These are phyloP conservation scores for Drosophila simulans DNA, from an alignment of 1,140 invertebrate genomes.

Conservation along the genomic window DNA sequence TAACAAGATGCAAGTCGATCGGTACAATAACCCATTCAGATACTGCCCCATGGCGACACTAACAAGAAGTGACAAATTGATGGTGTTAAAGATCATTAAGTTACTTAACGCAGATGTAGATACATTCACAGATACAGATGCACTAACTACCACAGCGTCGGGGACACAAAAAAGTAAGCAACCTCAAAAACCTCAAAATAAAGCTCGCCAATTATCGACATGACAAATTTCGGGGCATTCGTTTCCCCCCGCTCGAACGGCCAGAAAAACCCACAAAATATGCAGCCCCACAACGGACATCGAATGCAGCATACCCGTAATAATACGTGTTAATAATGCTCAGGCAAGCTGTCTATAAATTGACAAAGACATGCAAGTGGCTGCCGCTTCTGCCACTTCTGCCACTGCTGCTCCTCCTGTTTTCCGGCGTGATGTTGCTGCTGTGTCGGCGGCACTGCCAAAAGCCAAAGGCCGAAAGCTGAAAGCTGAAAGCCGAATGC, in stretches of 20 bases:
- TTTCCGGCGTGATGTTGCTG: slow-evolving; percentile 21
- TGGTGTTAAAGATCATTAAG: slow-evolving; percentile 84
- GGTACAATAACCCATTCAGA: slow-evolving; percentile 7
- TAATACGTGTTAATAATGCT: slow-evolving; percentile 84
- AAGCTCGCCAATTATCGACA: slow-evolving; percentile 81
- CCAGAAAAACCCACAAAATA: slow-evolving; percentile 30
- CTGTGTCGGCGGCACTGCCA: slow-evolving; percentile 64
- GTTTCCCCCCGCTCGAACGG: slow-evolving; percentile 37
- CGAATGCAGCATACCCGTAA: slow-evolving; percentile 65
- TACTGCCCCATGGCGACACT: slow-evolving; percentile 62
- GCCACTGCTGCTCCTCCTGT: slow-evolving; percentile 23
- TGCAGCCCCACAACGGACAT: slow-evolving; percentile 43
- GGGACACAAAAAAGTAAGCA: slow-evolving; percentile 8
- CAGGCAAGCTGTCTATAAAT: slow-evolving; percentile 83
- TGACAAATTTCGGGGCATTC: slow-evolving; percentile 72
- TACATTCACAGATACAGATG: slow-evolving; percentile 10
- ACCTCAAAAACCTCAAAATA: slow-evolving; percentile 75
- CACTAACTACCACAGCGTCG: slow-evolving; percentile 33
- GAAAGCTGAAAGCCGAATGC: slow-evolving; percentile 16
- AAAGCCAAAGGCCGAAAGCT: slow-evolving; percentile 60
- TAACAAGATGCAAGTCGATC: not conserved
- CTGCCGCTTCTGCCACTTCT: slow-evolving; percentile 20
- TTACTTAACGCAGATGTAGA: slow-evolving; percentile 62
- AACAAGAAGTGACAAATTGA: slow-evolving; percentile 84
- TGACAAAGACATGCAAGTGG: slow-evolving; percentile 82